Evolutionary conservation across 2,888 invertebrate genomes (phyloP).

Genomic region (Chironomus tentans): DNA sequence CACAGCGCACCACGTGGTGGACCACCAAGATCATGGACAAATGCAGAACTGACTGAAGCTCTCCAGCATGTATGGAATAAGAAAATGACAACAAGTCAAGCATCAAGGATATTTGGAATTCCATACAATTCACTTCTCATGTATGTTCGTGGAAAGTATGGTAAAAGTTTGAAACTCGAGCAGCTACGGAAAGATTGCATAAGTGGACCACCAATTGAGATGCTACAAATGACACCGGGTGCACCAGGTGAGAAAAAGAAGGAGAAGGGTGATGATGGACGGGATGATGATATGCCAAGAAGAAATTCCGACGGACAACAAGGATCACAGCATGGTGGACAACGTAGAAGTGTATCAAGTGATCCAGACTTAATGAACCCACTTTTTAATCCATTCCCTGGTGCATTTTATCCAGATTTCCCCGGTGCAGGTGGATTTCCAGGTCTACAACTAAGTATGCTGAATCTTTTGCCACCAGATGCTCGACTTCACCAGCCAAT

Average conservation of each 20-base stretch:
- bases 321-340: background rate
- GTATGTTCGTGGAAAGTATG: slow-evolving; percentile 88
- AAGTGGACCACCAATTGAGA: slow-evolving; percentile 65
- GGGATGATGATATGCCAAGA: background rate
- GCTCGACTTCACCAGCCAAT: slow-evolving; percentile 43
- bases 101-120: slow-evolving; percentile 81
- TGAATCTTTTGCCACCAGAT: slow-evolving; percentile 73
- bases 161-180: slow-evolving; percentile 82
- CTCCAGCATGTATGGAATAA: slow-evolving; percentile 92
- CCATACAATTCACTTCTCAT: slow-evolving; percentile 87
- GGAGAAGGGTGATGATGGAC: slow-evolving; percentile 33
- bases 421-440: slow-evolving; percentile 58
- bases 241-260: slow-evolving; percentile 33
- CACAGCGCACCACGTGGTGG: slow-evolving; percentile 86
- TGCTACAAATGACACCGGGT: slow-evolving; percentile 49
- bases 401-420: slow-evolving; percentile 77
- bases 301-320: background rate
- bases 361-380: slow-evolving; percentile 57
- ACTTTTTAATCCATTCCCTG: slow-evolving; percentile 67
- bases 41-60: slow-evolving; percentile 82
- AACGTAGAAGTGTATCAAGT: slow-evolving; percentile 53
- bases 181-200: slow-evolving; percentile 82
- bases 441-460: slow-evolving; percentile 69
- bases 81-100: slow-evolving; percentile 89
- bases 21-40: slow-evolving; percentile 86